Evolutionary conservation across 2,888 invertebrate genomes (phyloP).

Genomic region (Mythimna vitellina): DNA sequence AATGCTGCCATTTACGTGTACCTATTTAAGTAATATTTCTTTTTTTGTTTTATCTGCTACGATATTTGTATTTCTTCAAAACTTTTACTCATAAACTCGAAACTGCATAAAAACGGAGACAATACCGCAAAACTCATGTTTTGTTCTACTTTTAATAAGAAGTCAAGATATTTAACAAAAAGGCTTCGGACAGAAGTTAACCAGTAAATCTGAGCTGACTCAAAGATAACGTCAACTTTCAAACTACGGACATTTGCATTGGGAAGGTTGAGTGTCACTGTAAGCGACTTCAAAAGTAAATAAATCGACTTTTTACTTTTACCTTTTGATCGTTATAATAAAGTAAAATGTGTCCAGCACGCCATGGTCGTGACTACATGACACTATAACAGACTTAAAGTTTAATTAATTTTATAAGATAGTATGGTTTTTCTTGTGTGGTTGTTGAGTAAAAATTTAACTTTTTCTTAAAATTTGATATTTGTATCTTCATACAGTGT

Average conservation of each 20-base stretch:
- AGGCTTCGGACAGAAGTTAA: slow-evolving; percentile 55
- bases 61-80: not conserved
- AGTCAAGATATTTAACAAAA: slow-evolving; percentile 58
- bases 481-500: no score
- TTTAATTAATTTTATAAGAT: no score
- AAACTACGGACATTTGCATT: slow-evolving; percentile 68
- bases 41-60: not conserved
- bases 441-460: no score
- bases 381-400: no score
- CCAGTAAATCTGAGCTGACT: slow-evolving; percentile 69
- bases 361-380: no score
- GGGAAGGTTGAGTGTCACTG: slow-evolving; percentile 31
- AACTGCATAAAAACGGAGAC: slow-evolving; percentile 43
- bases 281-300: slow-evolving; percentile 13
- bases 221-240: slow-evolving; percentile 68
- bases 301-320: not conserved
- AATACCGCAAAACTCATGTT: slow-evolving; percentile 36
- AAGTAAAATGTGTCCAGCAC: no score
- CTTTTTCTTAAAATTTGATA: no score
- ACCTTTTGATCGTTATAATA: no score
- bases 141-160: slow-evolving; percentile 55
- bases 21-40: no score
- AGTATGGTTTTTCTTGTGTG: no score
- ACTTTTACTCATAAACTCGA: slow-evolving; percentile 9
- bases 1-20: no score